Percentiles rank a stretch among this genome's conserved stretches.
phyloP scores from a whole-genome alignment of 2,113 vertebrate genomes.

The Dromaius novaehollandiae region DNA sequence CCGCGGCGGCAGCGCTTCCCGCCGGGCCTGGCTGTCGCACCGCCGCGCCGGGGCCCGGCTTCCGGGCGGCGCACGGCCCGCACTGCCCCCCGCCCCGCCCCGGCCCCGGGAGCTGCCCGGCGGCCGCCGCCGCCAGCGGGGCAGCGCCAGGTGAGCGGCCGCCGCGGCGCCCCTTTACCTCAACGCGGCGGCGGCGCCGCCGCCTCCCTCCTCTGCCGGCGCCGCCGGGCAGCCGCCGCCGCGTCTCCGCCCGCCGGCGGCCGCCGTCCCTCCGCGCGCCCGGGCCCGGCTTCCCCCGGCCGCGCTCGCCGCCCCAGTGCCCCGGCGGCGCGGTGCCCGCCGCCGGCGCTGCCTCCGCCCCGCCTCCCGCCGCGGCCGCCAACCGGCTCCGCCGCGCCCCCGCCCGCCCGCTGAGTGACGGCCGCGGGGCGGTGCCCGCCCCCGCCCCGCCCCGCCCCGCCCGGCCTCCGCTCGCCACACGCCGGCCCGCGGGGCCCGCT shows the following conservation, averaged over 20 bases:
- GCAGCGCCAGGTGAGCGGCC: not conserved
- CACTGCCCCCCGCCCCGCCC: not conserved
- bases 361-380: not conserved
- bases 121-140: not conserved
- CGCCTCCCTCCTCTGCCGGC: not conserved
- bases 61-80: not conserved
- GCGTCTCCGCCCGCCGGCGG: no score
- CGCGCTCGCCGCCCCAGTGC: not conserved
- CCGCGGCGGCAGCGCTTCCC: not conserved
- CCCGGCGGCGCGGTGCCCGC: not conserved
- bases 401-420: not conserved
- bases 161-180: not conserved
- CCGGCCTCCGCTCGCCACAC: no score
- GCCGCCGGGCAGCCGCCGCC: not conserved
- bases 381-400: not conserved
- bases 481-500: no score
- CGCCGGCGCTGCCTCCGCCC: not conserved
- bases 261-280: no score
- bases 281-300: fast-evolving
- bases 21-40: not conserved
- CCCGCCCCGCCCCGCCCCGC: fast-evolving
- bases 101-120: no score
- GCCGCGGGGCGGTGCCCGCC: not conserved
- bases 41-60: not conserved
- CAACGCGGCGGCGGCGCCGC: not conserved